These are phyloP conservation scores for Egretta garzetta DNA, from an alignment of 2,113 vertebrate genomes.

Conservation along the genomic window DNA sequence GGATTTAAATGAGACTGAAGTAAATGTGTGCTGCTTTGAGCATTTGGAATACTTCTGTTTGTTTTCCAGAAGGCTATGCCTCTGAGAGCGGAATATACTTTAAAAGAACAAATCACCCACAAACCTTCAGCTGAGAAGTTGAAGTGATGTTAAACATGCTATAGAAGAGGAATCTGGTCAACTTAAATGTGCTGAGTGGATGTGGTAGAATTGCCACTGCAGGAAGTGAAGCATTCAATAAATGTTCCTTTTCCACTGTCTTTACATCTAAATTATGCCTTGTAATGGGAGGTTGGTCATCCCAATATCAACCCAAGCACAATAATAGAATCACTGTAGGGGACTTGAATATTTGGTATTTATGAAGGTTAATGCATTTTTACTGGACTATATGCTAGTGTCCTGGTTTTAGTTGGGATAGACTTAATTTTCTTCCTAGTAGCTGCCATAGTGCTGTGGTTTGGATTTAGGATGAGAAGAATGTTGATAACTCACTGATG, in stretches of 20 bases:
- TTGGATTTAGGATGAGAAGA: no score
- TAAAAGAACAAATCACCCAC: background rate
- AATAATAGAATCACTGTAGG: background rate
- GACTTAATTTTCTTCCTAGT: no score
- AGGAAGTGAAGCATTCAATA: background rate
- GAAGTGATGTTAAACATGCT: background rate
- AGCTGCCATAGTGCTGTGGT: no score
- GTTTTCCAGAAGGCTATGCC: background rate
- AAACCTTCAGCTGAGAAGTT: background rate
- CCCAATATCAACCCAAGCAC: background rate
- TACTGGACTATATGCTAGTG: background rate
- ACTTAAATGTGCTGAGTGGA: background rate
- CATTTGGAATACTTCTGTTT: background rate
- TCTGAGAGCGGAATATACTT: background rate
- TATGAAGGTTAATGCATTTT: background rate
- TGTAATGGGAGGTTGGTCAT: background rate
- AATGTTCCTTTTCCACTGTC: background rate
- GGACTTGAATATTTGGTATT: background rate
- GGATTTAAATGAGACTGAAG: background rate
- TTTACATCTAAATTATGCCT: background rate
- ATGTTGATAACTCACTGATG: no score
- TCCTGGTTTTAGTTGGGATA: no score
- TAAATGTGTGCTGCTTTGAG: background rate
- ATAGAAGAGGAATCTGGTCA: background rate
- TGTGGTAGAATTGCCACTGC: background rate